phyloP scores from a whole-genome alignment of 37 sponge, comb jelly and placozoan genomes.

The Hormiphora californensis region DNA sequence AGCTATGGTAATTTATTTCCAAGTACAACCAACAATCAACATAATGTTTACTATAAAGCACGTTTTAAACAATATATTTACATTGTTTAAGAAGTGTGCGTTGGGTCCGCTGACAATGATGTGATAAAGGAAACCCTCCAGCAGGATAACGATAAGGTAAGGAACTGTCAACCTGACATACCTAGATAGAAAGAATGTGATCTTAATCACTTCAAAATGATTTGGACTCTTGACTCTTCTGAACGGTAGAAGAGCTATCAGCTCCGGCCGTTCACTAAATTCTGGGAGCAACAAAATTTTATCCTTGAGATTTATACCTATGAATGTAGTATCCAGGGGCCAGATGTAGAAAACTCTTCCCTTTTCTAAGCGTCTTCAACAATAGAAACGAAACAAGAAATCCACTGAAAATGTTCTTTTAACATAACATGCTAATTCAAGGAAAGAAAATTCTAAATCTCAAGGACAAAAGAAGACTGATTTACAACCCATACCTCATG shows the following conservation, averaged over 20 bases:
- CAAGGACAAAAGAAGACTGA: no score
- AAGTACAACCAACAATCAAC: no score
- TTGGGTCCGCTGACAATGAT: neutral
- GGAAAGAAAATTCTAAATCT: no score
- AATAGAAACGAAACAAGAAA: slow-evolving; percentile 10
- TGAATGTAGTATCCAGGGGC: neutral
- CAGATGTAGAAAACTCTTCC: neutral
- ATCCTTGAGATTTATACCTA: neutral
- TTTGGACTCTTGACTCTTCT: neutral
- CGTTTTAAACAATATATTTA: no score
- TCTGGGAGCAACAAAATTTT: neutral
- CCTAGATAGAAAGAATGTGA: no score
- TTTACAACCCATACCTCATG: neutral
- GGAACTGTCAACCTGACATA: neutral
- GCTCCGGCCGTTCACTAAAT: neutral
- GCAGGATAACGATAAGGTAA: neutral
- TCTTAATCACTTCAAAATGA: neutral
- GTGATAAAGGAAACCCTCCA: neutral
- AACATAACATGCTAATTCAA: neutral
- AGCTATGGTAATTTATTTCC: no score
- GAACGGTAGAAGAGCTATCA: neutral
- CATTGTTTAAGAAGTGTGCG: neutral
- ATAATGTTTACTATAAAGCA: no score
- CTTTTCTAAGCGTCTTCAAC: neutral
- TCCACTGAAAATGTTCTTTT: slow-evolving; percentile 23